Evolutionary conservation across 2,888 invertebrate species (phyloP).

Genomic region (Netelia fuscicornis): DNA sequence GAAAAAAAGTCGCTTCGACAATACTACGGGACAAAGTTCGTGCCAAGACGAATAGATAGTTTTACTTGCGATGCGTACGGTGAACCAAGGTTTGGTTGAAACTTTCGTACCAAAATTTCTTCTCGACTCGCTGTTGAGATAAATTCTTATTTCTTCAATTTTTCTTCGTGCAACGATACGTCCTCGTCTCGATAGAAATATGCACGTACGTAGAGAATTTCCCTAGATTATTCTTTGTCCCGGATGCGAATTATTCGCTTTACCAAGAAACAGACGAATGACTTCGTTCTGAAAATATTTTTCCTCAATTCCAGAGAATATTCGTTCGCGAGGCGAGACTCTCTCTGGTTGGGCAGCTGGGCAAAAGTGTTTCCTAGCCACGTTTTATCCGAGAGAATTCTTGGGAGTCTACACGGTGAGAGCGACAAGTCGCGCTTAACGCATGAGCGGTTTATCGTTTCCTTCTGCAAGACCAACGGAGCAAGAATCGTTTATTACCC

Average conservation of each 20-base stretch:
- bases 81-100: no score
- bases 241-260: conserved; percentile 38
- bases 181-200: not conserved
- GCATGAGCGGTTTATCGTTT: conserved; percentile 62
- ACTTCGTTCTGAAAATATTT: conserved; percentile 47
- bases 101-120: no score
- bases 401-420: conserved; percentile 38
- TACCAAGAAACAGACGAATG: conserved; percentile 27
- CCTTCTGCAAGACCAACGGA: conserved; percentile 25
- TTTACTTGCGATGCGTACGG: no score
- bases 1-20: not conserved
- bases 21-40: no score
- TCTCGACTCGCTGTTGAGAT: not conserved
- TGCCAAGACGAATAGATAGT: no score
- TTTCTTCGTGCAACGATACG: not conserved
- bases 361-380: not conserved
- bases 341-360: conserved; percentile 5
- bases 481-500: conserved; percentile 47
- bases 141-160: not conserved
- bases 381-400: conserved; percentile 7
- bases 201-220: not conserved
- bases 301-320: conserved; percentile 55
- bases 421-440: conserved; percentile 47
- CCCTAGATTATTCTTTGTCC: conserved; percentile 1
- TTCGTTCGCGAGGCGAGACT: conserved; percentile 58